These are phyloP conservation scores for Synergus gifuensis DNA, from an alignment of 2,888 invertebrate genomes.

Conservation along the genomic window DNA sequence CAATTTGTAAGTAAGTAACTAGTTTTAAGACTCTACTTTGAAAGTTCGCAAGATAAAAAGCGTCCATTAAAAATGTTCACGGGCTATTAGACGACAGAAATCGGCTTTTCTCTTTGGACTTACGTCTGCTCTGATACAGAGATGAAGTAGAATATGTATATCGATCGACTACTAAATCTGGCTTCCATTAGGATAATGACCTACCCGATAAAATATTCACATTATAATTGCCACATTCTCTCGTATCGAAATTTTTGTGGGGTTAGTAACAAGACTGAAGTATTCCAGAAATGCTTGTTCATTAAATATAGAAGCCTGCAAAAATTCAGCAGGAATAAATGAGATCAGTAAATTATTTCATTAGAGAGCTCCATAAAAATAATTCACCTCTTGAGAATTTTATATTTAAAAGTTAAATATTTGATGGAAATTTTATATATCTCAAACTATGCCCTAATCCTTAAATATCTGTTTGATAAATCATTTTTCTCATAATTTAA, in stretches of 20 bases:
- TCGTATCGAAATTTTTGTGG: not conserved
- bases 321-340: conserved; percentile 17
- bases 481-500: no score
- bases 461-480: no score
- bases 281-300: conserved; percentile 8
- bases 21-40: not conserved
- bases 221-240: conserved; percentile 20
- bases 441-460: no score
- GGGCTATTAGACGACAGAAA: not conserved
- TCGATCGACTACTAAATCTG: conserved; percentile 23
- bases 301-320: conserved; percentile 15
- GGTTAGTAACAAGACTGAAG: conserved; percentile 26
- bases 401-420: not conserved
- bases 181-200: conserved; percentile 64
- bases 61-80: conserved; percentile 1
- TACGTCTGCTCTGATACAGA: conserved; percentile 2
- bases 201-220: conserved; percentile 63
- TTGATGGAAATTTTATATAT: not conserved
- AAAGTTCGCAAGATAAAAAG: not conserved
- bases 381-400: not conserved
- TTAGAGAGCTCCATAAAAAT: not conserved
- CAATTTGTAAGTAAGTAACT: no score
- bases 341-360: not conserved
- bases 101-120: not conserved
- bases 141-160: conserved; percentile 3